Conservation (phyloP, 2,113 vertebrate species). For the cat (Felis catus) region DNA sequence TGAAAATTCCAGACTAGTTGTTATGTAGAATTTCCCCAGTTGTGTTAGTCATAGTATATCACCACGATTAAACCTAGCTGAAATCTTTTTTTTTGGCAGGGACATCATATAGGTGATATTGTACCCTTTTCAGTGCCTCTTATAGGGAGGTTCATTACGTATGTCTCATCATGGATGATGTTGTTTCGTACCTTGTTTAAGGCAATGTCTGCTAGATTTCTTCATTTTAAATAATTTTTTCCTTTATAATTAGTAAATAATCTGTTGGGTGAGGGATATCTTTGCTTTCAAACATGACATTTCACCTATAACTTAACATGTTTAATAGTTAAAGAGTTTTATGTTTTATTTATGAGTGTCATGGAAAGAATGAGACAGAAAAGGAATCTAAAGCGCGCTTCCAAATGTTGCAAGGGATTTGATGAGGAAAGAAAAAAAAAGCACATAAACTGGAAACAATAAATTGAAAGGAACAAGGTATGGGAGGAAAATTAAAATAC, state of each 20-base stretch:
- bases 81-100: not conserved
- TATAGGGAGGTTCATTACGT: not conserved
- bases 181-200: not conserved
- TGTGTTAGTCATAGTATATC: not conserved
- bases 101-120: not conserved
- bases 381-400: not conserved
- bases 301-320: not conserved
- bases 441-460: not conserved
- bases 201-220: not conserved
- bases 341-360: slow-evolving; percentile 35
- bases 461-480: not conserved
- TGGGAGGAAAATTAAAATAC: not conserved
- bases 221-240: not conserved
- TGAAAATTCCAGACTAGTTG: not conserved
- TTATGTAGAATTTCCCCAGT: not conserved
- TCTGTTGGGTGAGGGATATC: not conserved
- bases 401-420: not conserved
- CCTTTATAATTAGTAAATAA: not conserved
- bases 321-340: not conserved
- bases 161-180: no score
- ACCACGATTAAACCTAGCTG: not conserved
- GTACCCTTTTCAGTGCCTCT: not conserved
- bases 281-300: not conserved
- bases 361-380: not conserved
- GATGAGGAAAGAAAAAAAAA: not conserved